These are phyloP conservation scores for Drosophila vallismaia DNA, from an alignment of 2,888 invertebrate species.

Conservation along the genomic window DNA sequence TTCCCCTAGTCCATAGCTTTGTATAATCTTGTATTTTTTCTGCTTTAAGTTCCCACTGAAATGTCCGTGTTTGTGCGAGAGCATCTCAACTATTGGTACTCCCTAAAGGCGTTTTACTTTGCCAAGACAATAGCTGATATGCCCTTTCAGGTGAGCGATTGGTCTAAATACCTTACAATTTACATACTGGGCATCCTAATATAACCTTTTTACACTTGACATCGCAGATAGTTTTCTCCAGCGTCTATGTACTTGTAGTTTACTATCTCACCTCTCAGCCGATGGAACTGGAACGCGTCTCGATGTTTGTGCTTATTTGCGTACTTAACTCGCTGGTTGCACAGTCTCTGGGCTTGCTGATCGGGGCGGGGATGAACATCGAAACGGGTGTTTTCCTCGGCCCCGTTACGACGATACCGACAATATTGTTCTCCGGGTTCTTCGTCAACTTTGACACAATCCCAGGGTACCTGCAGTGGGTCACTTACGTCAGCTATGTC, in stretches of 20 bases:
- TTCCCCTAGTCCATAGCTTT: neutral
- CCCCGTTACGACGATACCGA: slow-evolving; percentile 95
- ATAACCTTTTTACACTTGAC: neutral
- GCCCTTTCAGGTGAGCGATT: slow-evolving; percentile 94
- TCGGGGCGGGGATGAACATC: slow-evolving; percentile 95
- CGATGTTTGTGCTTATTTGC: slow-evolving; percentile 84
- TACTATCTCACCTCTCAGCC: slow-evolving; percentile 98
- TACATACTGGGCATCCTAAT: too few species aligned
- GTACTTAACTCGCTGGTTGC: slow-evolving; percentile 95
- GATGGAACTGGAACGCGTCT: slow-evolving; percentile 90
- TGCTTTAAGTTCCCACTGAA: slow-evolving; percentile 93
- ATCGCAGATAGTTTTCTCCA: slow-evolving; percentile 91
- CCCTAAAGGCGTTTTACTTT: slow-evolving; percentile 97
- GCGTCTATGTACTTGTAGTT: slow-evolving; percentile 94
- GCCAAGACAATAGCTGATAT: slow-evolving; percentile 98
- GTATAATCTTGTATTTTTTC: slow-evolving; percentile 5
- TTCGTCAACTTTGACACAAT: slow-evolving; percentile 96
- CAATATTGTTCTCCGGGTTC: slow-evolving; percentile 96
- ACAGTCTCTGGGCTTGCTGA: slow-evolving; percentile 95
- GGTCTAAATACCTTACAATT: neutral
- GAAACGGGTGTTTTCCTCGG: slow-evolving; percentile 92
- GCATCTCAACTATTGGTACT: slow-evolving; percentile 98
- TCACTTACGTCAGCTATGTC: slow-evolving; percentile 95
- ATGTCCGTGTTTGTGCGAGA: slow-evolving; percentile 97
- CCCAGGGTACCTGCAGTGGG: slow-evolving; percentile 94